These are phyloP conservation scores for Trichomycterus rosablanca DNA, from an alignment of 2,113 vertebrate genomes.

Conservation along the genomic window DNA sequence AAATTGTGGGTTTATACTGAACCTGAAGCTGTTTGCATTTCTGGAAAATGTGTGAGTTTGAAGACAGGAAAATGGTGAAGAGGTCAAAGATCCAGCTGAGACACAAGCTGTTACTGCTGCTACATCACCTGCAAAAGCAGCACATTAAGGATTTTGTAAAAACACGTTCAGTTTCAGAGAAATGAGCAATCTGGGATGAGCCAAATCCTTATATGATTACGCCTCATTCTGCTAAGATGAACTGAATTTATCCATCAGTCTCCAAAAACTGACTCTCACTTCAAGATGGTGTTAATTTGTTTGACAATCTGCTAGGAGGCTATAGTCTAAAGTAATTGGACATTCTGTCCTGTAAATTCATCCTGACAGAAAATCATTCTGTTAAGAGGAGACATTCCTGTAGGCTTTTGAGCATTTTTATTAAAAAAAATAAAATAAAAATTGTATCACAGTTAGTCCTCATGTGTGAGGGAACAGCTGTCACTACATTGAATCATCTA, in stretches of 20 bases:
- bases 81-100: conserved; percentile 65
- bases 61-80: conserved; percentile 32
- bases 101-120: conserved; percentile 63
- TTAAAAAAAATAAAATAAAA: too few species aligned
- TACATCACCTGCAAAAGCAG: conserved; percentile 51
- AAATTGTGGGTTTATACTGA: too few species aligned
- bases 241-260: conserved; percentile 2
- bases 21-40: too few species aligned
- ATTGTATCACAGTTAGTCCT: too few species aligned
- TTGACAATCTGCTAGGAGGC: conserved; percentile 31
- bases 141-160: conserved; percentile 46
- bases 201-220: conserved; percentile 6
- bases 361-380: too few species aligned
- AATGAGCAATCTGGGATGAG: neutral
- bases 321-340: conserved; percentile 16
- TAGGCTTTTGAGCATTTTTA: too few species aligned
- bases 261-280: too few species aligned
- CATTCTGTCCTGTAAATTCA: neutral
- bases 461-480: too few species aligned
- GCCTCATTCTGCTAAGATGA: conserved; percentile 8
- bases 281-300: too few species aligned
- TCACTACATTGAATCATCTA: too few species aligned
- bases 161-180: conserved; percentile 20
- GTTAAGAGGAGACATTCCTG: too few species aligned
- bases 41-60: conserved; percentile 27